These are phyloP conservation scores for Nowickia ferox DNA, from an alignment of 2,888 invertebrate genomes.

Conservation along the genomic window DNA sequence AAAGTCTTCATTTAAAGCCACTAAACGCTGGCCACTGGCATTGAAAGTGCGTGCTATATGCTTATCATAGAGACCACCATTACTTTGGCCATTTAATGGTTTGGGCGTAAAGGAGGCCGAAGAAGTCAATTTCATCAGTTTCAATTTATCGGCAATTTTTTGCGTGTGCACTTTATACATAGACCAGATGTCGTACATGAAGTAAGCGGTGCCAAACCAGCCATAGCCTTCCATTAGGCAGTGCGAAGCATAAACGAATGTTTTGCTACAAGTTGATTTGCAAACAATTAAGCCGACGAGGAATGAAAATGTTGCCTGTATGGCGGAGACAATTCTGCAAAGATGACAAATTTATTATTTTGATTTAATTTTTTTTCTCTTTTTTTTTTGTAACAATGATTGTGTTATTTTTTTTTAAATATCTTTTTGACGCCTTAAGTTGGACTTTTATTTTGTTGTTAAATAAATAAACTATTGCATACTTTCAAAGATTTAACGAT, in stretches of 20 bases:
- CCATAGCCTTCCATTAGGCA: constrained; percentile 90
- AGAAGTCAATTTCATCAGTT: constrained; percentile 77
- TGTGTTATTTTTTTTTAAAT: background rate
- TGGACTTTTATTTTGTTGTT: too few species aligned
- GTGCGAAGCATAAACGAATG: constrained; percentile 88
- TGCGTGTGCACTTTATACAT: constrained; percentile 89
- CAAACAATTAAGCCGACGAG: constrained; percentile 87
- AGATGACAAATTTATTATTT: constrained; percentile 36
- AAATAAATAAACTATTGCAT: constrained; percentile 1
- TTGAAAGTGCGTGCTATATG: constrained; percentile 73
- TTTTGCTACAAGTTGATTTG: constrained; percentile 87
- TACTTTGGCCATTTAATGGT: constrained; percentile 68
- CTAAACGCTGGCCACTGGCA: constrained; percentile 66
- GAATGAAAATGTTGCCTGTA: constrained; percentile 88
- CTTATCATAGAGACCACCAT: constrained; percentile 77
- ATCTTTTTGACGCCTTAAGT: background rate
- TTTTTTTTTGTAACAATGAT: background rate
- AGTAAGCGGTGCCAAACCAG: constrained; percentile 91
- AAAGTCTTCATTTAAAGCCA: constrained; percentile 60
- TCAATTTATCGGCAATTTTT: constrained; percentile 82
- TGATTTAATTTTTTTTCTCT: background rate
- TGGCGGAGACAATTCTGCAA: constrained; percentile 88
- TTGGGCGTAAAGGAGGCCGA: constrained; percentile 72
- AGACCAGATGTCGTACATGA: constrained; percentile 91
- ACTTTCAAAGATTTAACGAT: constrained; percentile 20